A percentile compares a stretch with the other conserved stretches of the same genome.
Evolutionary conservation across 2,113 vertebrate genomes (phyloP).

Genomic region (Nibea albiflora): DNA sequence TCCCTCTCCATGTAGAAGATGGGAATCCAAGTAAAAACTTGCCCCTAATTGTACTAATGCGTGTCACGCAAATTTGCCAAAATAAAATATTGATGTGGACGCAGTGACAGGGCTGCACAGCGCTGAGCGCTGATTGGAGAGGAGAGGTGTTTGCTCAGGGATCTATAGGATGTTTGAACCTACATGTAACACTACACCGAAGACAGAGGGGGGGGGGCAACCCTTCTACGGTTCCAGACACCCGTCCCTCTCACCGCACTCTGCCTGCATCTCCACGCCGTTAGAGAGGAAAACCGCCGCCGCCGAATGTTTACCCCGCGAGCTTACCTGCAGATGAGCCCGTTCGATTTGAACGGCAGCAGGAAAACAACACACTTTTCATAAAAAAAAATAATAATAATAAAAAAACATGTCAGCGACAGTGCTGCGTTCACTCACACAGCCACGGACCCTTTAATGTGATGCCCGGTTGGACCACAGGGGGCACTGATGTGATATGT

Average conservation of each 20-base stretch:
- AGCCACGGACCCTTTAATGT: conserved; percentile 35
- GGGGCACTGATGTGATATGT: conserved; percentile 85
- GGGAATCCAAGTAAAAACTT: conserved; percentile 74
- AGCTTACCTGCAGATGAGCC: conserved; percentile 1
- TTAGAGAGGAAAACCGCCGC: background rate
- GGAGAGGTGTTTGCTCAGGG: conserved; percentile 75
- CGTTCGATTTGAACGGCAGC: background rate
- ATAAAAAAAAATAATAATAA: conserved; percentile 2
- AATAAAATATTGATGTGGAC: conserved; percentile 82
- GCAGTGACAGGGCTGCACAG: conserved; percentile 62
- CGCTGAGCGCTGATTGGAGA: conserved; percentile 65
- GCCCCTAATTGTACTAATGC: conserved; percentile 82
- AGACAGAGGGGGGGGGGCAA: conserved; percentile 40
- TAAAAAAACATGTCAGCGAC: conserved; percentile 10
- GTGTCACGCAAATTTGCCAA: conserved; percentile 81
- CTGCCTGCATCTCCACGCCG: background rate
- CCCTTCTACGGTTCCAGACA: conserved; percentile 36
- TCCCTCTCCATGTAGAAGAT: conserved; percentile 77
- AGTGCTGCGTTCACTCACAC: background rate
- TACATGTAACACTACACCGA: conserved; percentile 62
- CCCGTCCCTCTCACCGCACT: conserved; percentile 13
- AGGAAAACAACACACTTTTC: conserved; percentile 26
- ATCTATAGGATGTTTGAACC: conserved; percentile 76
- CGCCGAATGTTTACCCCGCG: conserved; percentile 26
- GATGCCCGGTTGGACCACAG: conserved; percentile 80